Evolutionary conservation across 1,140 invertebrate species (phyloP), one percentile per base, ranked within the genome.

Genomic region (Cydia amplana): DNA sequence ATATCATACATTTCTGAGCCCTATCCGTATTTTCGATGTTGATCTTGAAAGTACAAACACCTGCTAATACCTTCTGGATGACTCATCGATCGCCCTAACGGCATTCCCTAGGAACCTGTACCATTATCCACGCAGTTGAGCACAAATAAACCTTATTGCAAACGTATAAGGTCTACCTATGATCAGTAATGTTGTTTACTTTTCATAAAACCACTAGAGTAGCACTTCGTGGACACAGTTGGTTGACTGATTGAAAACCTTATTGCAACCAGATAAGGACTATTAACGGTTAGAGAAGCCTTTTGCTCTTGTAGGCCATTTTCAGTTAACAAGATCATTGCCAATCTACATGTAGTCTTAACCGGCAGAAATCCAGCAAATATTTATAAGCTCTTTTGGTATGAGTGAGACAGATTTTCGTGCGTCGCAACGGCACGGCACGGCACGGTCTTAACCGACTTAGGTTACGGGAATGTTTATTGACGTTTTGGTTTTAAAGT

Each of bases 51-150:
- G 7, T 40, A 49, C 16, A 49, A 49, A 3, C 51, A 55, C 51
- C 51, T 55, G 51, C 16, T 20, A 1, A 64, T 64, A 64, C 9
- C 23, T 64, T 64, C 63, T 64, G 63, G 63, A 64, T 64, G 63
- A 64, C 63, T 64, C 63, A 64, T 14, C 51, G 63, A 40, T 40
- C 0, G 36, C 23, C 63, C 63, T 64, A 64, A 64, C 63, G 63
- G 63, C 20, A 64, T 25, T 18, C 51, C 51, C 51, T 55, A 55
- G 51, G n/a, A 55, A 55, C 51, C 51, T 55, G 51, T 55, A 55
- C 51, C n/a, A 16, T n/a, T 16, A 49, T 49, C 46, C 16, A n/a
- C 7, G 51, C n/a, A 20, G 51, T 49, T 16, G 6, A 3, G 14
- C 46, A 16, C 10, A 40, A 40, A 40, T 40, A 40, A 40, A 40